These are phyloP conservation scores for Petrocephalus zakoni DNA, from an alignment of 2,113 vertebrate genomes.

Conservation along the genomic window DNA sequence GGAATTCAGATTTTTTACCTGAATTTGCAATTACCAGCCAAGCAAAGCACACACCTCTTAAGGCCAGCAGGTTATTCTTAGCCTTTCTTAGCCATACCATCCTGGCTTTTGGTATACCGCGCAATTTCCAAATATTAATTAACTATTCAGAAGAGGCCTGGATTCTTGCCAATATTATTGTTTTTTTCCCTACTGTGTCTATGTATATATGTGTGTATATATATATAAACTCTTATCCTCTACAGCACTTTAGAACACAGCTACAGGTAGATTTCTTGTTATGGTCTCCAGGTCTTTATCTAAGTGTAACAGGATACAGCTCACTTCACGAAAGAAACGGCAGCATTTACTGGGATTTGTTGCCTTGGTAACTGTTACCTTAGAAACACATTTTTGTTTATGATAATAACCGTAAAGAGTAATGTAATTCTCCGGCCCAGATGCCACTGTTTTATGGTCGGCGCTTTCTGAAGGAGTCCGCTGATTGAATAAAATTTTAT, in stretches of 20 bases:
- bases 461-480: background rate
- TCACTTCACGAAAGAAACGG: background rate
- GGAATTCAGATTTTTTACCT: background rate
- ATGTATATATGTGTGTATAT: background rate
- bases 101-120: background rate
- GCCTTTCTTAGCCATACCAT: background rate
- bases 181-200: background rate
- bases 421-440: constrained; percentile 3
- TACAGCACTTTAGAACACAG: background rate
- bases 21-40: background rate
- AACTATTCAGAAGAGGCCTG: background rate
- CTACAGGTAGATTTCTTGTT: background rate
- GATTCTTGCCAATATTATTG: background rate
- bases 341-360: background rate
- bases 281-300: background rate
- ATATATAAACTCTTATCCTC: background rate
- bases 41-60: no score
- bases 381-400: constrained; percentile 10
- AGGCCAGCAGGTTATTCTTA: background rate
- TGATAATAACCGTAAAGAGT: constrained; percentile 13
- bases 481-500: background rate
- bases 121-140: background rate
- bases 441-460: background rate
- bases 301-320: background rate
- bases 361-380: constrained; percentile 13